Evolutionary conservation across 1,140 invertebrate genomes (phyloP).

Genomic region (Chironomus tepperi): DNA sequence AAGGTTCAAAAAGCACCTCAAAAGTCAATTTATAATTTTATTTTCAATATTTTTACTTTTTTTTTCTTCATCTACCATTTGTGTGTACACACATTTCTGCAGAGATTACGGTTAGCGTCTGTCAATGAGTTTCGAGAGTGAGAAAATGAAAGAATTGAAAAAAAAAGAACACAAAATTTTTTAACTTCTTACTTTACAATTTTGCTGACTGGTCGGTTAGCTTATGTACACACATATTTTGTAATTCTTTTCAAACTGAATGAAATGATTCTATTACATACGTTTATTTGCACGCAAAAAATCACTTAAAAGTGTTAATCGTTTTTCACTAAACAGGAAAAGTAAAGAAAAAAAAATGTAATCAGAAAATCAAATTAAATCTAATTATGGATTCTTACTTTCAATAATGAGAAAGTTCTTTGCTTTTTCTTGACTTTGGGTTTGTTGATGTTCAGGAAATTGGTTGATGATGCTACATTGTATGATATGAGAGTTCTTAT

Average conservation of each 20-base stretch:
- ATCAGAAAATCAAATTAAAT: slow-evolving; percentile 3
- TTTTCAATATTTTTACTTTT: slow-evolving; percentile 10
- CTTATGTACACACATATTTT: no score
- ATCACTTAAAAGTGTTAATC: background rate
- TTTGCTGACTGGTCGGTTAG: background rate
- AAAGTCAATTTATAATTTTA: slow-evolving; percentile 22
- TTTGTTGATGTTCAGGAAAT: no score
- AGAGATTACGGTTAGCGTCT: slow-evolving; percentile 3
- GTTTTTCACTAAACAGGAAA: slow-evolving; percentile 1
- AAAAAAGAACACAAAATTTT: background rate
- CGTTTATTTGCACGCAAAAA: background rate
- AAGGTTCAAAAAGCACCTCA: background rate
- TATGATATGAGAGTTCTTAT: no score
- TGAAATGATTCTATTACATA: background rate
- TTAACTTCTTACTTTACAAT: background rate
- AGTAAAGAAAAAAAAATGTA: background rate
- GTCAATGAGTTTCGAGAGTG: background rate
- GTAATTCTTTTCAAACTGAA: background rate
- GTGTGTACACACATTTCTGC: no score
- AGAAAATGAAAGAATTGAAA: background rate
- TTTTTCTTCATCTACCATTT: no score
- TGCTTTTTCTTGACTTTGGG: background rate
- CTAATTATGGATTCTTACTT: background rate
- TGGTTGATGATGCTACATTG: no score
- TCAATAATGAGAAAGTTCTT: background rate